Percentiles rank a stretch among this genome's conserved stretches.
phyloP scores from a whole-genome alignment of 2,888 invertebrate genomes.

The Polydrusus pterygomalis region DNA sequence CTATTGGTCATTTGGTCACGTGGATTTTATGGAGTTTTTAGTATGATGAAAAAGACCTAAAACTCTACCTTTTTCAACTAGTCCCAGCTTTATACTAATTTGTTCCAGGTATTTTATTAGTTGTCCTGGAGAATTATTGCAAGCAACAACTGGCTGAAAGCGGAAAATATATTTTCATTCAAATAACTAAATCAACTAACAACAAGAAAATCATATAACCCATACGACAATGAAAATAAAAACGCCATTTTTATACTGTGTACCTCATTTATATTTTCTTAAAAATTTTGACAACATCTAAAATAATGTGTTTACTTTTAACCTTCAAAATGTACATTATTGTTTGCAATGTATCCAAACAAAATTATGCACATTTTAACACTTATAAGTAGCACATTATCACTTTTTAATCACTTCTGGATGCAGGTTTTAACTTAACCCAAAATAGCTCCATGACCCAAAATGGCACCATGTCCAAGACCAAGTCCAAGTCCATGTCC shows the following conservation, averaged over 20 bases:
- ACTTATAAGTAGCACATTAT: conserved; percentile 13
- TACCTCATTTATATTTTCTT: conserved; percentile 11
- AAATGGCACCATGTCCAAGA: conserved; percentile 23
- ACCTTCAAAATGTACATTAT: conserved; percentile 17
- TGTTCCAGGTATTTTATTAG: too few species aligned
- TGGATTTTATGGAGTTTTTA: too few species aligned
- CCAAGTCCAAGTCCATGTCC: conserved; percentile 21
- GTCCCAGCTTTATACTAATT: too few species aligned
- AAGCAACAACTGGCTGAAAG: too few species aligned
- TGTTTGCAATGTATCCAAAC: not conserved
- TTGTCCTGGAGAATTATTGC: too few species aligned
- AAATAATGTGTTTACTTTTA: not conserved
- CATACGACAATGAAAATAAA: too few species aligned
- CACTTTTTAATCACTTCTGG: not conserved
- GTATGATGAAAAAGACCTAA: too few species aligned
- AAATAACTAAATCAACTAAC: too few species aligned
- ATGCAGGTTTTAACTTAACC: not conserved
- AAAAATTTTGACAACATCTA: not conserved
- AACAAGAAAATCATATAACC: too few species aligned
- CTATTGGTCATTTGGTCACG: too few species aligned
- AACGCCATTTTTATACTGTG: not conserved
- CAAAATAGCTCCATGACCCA: conserved; percentile 20
- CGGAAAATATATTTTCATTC: too few species aligned
- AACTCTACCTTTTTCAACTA: too few species aligned
- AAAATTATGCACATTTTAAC: conserved; percentile 28